phyloP scores from a whole-genome alignment of 2,797 vertebrate genomes.

The Scarus forsteni region DNA sequence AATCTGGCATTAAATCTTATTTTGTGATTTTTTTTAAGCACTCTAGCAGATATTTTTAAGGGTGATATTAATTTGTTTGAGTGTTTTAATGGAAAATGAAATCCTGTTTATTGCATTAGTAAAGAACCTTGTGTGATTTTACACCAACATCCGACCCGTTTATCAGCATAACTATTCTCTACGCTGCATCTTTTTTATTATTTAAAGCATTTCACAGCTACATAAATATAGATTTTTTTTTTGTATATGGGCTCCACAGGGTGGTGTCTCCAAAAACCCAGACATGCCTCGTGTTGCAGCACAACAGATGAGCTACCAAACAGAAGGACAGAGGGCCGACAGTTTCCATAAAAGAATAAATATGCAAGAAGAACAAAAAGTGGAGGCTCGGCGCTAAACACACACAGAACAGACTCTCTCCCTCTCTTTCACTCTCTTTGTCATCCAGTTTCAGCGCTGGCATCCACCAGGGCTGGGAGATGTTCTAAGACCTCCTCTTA shows the following conservation, averaged over 20 bases:
- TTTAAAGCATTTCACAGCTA: constrained; percentile 14
- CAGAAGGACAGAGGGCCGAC: constrained; percentile 64
- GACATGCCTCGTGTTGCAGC: constrained; percentile 27
- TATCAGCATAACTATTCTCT: not conserved
- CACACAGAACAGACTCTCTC: constrained; percentile 59
- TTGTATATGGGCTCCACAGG: constrained; percentile 17
- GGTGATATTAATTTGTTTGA: no score
- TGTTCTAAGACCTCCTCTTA: constrained; percentile 83
- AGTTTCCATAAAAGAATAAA: constrained; percentile 70
- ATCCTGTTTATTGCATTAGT: not conserved
- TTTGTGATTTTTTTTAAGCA: no score
- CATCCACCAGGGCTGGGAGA: constrained; percentile 81
- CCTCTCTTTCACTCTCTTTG: constrained; percentile 75
- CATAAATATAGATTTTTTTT: constrained; percentile 1
- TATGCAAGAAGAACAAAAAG: constrained; percentile 75
- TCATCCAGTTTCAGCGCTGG: constrained; percentile 81
- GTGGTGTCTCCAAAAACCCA: constrained; percentile 23
- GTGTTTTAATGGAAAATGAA: not conserved
- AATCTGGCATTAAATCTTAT: no score
- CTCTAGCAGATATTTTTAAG: no score
- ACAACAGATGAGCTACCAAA: constrained; percentile 53
- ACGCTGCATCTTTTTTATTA: not conserved
- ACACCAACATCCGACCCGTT: constrained; percentile 29
- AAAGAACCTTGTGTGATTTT: constrained; percentile 42
- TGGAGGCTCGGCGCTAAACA: constrained; percentile 67